Base-by-base conservation (phyloP, 1,140 invertebrate genomes). In the Popillia japonica region DNA sequence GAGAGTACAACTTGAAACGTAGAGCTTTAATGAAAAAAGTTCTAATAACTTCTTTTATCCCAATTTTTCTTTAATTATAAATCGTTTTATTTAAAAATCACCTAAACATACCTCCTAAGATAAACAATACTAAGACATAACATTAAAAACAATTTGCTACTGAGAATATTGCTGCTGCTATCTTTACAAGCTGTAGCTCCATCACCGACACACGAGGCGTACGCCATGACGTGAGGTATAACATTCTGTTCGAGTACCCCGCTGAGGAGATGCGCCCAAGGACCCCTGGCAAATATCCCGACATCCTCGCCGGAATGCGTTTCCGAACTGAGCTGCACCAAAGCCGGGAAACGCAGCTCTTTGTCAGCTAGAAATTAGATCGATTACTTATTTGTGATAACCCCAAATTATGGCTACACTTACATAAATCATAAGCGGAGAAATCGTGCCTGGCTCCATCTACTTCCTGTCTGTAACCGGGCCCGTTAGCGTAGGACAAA, bases 401-500 rank as follows among this genome's bases (percentile, higher is more conserved):
- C 27, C 3, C 0, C 17, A 10, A 27, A 20, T 7, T 68, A 2
- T 17, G 0, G 11, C 9, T 40, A 23, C 17, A 17, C 48, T 55
- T 61, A 78, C 78, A 7, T 14, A 78, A 41, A 75, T 78, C 73
- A 10, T 64, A 55, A 7, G 75, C 0, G n/a, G 78, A 42, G 8
- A 76, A 22, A n/a, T 87, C 82, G 72, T 86, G 78, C 77, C 89
- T 82, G 23, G 78, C 64, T 17, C 82, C 80, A 44, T 80, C 40
- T 17, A 48, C 59, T 2, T 81, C 78, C 74, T 68, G 80, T 80
- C 83, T 86, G 79, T 89, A 90, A 4, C 93, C 92, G 0, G 93
- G 93, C 0, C 94, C 94, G 87, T 94, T 95, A 9, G 92, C 91
- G 83, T 95, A 95, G 0, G 89, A 89, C 2, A 96, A 87, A 0